Evolutionary conservation across 1,140 invertebrate genomes (phyloP).

Genomic region (Zophobas morio): DNA sequence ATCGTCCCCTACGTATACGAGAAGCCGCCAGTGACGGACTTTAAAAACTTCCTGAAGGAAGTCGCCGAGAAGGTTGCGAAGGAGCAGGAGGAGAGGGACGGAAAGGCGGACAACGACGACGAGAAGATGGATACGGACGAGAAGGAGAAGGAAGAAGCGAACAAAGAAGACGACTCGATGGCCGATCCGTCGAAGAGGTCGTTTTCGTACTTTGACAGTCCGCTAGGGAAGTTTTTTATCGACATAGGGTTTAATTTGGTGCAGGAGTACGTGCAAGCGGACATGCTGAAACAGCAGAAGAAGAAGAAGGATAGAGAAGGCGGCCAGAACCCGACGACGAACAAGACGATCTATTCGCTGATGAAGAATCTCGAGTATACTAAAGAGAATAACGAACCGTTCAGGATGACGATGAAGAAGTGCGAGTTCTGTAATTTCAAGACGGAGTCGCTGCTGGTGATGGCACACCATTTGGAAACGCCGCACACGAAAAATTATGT

Average conservation of each 20-base stretch:
- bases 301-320: conserved; percentile 80
- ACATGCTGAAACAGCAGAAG: conserved; percentile 90
- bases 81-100: conserved; percentile 65
- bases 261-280: conserved; percentile 93
- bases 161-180: conserved; percentile 67
- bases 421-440: conserved; percentile 95
- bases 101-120: conserved; percentile 68
- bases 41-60: conserved; percentile 82
- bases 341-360: conserved; percentile 83
- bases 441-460: conserved; percentile 88
- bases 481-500: conserved; percentile 92
- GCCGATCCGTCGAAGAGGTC: conserved; percentile 67
- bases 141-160: conserved; percentile 66
- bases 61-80: conserved; percentile 64
- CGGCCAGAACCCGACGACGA: conserved; percentile 78
- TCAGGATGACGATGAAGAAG: conserved; percentile 80
- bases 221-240: conserved; percentile 92
- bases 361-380: conserved; percentile 89
- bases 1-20: conserved; percentile 94
- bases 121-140: conserved; percentile 67
- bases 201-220: conserved; percentile 85
- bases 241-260: conserved; percentile 93
- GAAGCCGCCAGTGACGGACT: conserved; percentile 84
- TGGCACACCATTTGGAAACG: conserved; percentile 92
- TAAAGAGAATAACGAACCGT: conserved; percentile 91